These are phyloP conservation scores for Elachura formosa DNA, from an alignment of 2,113 vertebrate genomes.

Conservation along the genomic window DNA sequence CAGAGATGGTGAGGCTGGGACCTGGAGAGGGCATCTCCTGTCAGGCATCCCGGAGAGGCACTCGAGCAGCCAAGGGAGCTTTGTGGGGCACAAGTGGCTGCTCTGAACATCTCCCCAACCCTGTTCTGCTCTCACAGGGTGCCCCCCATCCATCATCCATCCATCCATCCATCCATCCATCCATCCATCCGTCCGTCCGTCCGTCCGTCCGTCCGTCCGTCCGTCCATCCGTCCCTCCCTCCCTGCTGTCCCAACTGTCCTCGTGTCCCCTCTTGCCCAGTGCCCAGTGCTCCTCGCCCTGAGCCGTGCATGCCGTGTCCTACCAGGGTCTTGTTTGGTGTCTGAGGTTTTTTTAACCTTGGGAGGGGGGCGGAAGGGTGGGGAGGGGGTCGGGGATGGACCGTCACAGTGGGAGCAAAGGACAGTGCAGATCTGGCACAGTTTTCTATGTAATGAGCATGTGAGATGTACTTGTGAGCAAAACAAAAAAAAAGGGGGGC, in stretches of 20 bases:
- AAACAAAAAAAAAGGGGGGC: neutral
- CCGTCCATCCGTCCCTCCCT: too few relatives aligned
- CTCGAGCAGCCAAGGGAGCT: rapidly evolving
- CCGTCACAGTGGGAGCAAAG: neutral
- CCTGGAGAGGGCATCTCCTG: neutral
- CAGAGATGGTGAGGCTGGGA: neutral
- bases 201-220: neutral
- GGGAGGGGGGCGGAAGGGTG: neutral
- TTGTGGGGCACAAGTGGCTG: neutral
- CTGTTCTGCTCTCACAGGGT: neutral
- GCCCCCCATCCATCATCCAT: neutral
- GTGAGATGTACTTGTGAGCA: neutral
- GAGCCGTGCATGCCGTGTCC: neutral
- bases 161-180: neutral
- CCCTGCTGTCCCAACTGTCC: too few relatives aligned
- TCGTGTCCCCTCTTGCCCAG: too few relatives aligned
- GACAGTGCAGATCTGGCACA: neutral
- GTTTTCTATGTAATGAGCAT: constrained; percentile 22
- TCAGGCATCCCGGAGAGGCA: rapidly evolving
- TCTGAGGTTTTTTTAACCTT: neutral
- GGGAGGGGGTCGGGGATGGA: neutral
- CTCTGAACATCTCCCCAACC: neutral
- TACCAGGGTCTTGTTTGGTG: neutral
- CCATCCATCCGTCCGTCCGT: neutral
- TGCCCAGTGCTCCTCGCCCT: neutral